Evolutionary conservation across 2,797 vertebrate genomes (phyloP).

Genomic region (Pipistrellus kuhlii): DNA sequence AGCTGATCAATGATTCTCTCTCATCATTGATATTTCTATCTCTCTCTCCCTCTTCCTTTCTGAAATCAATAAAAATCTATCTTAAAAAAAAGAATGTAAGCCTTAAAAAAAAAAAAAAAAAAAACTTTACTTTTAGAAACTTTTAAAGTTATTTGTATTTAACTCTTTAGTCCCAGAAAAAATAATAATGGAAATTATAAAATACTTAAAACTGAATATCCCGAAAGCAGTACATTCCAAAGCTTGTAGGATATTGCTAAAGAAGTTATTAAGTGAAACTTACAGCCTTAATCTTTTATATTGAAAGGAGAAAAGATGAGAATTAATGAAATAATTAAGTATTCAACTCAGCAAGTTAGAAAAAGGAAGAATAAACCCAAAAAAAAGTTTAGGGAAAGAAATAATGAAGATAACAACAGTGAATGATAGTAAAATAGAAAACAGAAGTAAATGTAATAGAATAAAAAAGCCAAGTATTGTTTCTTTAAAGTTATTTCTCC

Average conservation of each 20-base stretch:
- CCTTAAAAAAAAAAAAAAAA: not conserved
- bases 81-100: too few relatives aligned
- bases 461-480: slow-evolving; percentile 28
- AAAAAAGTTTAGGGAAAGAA: slow-evolving; percentile 33
- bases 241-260: slow-evolving; percentile 51
- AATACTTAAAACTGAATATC: not conserved
- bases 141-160: slow-evolving; percentile 16
- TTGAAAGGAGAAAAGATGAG: not conserved
- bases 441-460: slow-evolving; percentile 43
- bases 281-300: slow-evolving; percentile 21
- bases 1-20: too few relatives aligned
- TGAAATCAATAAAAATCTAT: too few relatives aligned
- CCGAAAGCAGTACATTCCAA: slow-evolving; percentile 12
- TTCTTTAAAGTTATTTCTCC: slow-evolving; percentile 45
- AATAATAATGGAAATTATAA: slow-evolving; percentile 4
- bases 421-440: slow-evolving; percentile 33
- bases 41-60: too few relatives aligned
- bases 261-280: slow-evolving; percentile 34
- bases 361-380: slow-evolving; percentile 29
- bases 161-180: slow-evolving; percentile 35
- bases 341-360: slow-evolving; percentile 49
- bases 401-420: slow-evolving; percentile 47
- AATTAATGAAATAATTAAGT: slow-evolving; percentile 44
- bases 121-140: slow-evolving; percentile 27
- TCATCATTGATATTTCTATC: too few relatives aligned